These are phyloP conservation scores for Aspidiotus rigidus DNA, from an alignment of 2,888 invertebrate genomes.

Conservation along the genomic window DNA sequence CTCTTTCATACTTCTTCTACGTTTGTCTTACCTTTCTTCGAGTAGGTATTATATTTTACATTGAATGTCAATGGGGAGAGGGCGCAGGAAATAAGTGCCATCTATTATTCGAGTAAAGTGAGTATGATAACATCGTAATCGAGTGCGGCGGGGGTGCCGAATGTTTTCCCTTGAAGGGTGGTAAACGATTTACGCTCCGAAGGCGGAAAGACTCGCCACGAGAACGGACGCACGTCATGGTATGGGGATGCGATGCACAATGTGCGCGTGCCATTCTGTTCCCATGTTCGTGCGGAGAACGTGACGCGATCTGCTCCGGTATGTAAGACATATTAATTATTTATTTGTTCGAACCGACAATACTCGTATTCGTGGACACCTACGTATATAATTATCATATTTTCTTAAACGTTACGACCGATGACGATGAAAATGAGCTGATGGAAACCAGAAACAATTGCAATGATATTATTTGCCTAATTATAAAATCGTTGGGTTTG, in stretches of 20 bases:
- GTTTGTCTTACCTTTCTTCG: neutral
- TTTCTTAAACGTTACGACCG: no score
- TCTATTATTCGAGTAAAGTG: constrained; percentile 29
- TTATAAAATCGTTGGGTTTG: no score
- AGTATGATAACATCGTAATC: constrained; percentile 32
- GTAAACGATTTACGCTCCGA: constrained; percentile 4
- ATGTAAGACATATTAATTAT: no score
- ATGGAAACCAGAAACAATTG: no score
- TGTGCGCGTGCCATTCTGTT: no score
- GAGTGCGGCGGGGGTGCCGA: constrained; percentile 31
- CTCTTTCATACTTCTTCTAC: constrained; percentile 4
- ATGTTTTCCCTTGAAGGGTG: constrained; percentile 9
- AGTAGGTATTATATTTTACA: neutral
- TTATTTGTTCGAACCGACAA: neutral
- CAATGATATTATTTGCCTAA: no score
- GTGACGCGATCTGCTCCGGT: no score
- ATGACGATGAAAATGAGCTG: no score
- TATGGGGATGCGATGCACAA: no score
- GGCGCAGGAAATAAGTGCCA: constrained; percentile 30
- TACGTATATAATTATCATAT: no score
- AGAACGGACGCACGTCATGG: neutral
- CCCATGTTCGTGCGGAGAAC: no score
- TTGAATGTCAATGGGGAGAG: constrained; percentile 19
- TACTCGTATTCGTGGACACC: no score
- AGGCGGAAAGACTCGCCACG: neutral